Conservation (phyloP, 2,113 vertebrate genomes). For the Nerophis ophidion region DNA sequence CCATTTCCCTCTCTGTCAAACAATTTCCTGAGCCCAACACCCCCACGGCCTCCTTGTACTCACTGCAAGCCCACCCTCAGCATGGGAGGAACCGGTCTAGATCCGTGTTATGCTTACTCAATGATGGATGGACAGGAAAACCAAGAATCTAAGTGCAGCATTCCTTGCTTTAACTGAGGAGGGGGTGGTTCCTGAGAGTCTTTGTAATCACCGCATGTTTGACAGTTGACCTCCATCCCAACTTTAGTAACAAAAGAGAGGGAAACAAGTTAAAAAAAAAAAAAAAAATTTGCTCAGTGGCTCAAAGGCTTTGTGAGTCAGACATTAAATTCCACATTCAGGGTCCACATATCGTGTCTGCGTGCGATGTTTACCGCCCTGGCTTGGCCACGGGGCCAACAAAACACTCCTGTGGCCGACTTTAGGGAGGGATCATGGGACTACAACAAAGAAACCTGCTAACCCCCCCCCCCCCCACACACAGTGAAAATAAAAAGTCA, state of each 20-base stretch:
- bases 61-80: constrained; percentile 59
- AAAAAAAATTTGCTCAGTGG: constrained; percentile 43
- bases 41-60: constrained; percentile 53
- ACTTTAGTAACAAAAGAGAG: constrained; percentile 38
- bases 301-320: constrained; percentile 63
- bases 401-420: constrained; percentile 51
- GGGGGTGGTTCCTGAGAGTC: constrained; percentile 48
- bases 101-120: constrained; percentile 61
- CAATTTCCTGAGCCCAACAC: constrained; percentile 54
- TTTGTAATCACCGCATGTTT: constrained; percentile 59
- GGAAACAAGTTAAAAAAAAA: constrained; percentile 35
- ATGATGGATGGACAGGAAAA: constrained; percentile 65
- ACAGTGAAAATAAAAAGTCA: constrained; percentile 64
- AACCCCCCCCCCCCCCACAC: constrained; percentile 23
- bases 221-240: constrained; percentile 54
- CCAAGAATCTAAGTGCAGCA: constrained; percentile 57
- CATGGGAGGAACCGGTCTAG: constrained; percentile 50
- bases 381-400: constrained; percentile 53
- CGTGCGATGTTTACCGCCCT: constrained; percentile 64
- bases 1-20: constrained; percentile 61
- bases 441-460: constrained; percentile 58
- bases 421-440: constrained; percentile 46
- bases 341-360: constrained; percentile 68
- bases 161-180: constrained; percentile 58
- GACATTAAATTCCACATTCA: constrained; percentile 71